Conservation (phyloP, 2,888 invertebrate genomes). For the Heteromyza rotundicornis region DNA sequence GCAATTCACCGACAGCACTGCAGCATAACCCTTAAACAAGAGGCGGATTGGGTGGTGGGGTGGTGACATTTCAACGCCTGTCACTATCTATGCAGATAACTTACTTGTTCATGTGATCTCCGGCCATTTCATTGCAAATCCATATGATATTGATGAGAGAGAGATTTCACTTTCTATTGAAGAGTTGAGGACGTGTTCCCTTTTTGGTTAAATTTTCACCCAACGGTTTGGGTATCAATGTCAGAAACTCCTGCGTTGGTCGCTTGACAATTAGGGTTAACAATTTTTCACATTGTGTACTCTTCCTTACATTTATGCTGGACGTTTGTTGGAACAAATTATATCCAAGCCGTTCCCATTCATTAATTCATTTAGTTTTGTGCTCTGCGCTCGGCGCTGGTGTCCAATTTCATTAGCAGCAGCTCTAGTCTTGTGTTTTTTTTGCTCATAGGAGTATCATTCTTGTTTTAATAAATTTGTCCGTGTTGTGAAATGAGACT, state of each 20-base stretch:
- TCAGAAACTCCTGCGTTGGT: neutral
- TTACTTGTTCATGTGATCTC: neutral
- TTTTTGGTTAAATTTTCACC: neutral
- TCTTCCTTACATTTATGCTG: conserved; percentile 42
- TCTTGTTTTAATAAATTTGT: conserved; percentile 29
- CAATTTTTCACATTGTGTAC: conserved; percentile 40
- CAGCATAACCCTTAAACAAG: neutral
- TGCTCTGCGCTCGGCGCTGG: no score
- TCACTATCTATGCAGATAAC: neutral
- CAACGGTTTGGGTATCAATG: neutral
- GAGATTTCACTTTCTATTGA: neutral
- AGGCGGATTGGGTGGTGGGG: neutral
- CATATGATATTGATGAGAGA: no score
- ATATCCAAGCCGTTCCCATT: conserved; percentile 21
- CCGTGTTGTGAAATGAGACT: conserved; percentile 49
- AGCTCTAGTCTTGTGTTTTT: conserved; percentile 29
- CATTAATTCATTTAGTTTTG: conserved; percentile 49
- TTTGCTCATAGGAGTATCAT: conserved; percentile 10
- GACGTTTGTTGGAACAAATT: conserved; percentile 31
- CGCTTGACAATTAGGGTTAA: conserved; percentile 56
- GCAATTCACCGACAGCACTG: conserved; percentile 15
- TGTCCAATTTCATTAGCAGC: conserved; percentile 52
- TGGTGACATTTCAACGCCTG: conserved; percentile 1
- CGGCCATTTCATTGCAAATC: no score
- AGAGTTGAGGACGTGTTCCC: no score